phyloP scores from a whole-genome alignment of 2,888 invertebrate genomes.

The Ochropleura leucogaster region DNA sequence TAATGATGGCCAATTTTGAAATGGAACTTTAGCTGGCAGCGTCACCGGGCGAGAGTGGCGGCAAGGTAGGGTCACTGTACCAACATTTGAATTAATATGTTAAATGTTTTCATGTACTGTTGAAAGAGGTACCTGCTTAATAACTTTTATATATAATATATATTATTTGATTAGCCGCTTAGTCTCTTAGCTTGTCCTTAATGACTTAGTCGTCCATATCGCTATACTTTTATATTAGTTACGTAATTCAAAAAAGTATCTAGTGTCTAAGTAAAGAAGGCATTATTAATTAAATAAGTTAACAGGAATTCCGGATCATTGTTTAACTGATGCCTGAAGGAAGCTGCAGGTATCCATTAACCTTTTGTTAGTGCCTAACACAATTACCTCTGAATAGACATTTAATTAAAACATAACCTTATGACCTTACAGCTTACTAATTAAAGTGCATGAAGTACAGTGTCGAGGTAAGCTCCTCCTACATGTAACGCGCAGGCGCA shows the following conservation, averaged over 20 bases:
- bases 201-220: no score
- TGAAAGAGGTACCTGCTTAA: not conserved
- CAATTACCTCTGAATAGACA: conserved; percentile 49
- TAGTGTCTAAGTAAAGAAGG: not conserved
- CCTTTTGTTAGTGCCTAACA: conserved; percentile 13
- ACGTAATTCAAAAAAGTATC: not conserved
- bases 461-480: conserved; percentile 72
- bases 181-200: no score
- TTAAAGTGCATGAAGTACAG: conserved; percentile 76
- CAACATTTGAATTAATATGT: not conserved
- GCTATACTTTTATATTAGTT: not conserved
- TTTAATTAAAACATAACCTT: conserved; percentile 47
- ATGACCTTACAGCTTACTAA: conserved; percentile 73
- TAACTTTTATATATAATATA: not conserved
- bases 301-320: not conserved
- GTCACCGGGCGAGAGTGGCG: not conserved
- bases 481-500: conserved; percentile 78
- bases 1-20: not conserved
- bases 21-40: not conserved
- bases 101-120: not conserved
- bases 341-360: not conserved
- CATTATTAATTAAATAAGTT: conserved; percentile 5
- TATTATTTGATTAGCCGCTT: no score
- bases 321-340: not conserved
- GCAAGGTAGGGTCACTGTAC: not conserved